These are phyloP conservation scores for Drosophila ustulata DNA, from an alignment of 2,888 invertebrate species.

Conservation along the genomic window DNA sequence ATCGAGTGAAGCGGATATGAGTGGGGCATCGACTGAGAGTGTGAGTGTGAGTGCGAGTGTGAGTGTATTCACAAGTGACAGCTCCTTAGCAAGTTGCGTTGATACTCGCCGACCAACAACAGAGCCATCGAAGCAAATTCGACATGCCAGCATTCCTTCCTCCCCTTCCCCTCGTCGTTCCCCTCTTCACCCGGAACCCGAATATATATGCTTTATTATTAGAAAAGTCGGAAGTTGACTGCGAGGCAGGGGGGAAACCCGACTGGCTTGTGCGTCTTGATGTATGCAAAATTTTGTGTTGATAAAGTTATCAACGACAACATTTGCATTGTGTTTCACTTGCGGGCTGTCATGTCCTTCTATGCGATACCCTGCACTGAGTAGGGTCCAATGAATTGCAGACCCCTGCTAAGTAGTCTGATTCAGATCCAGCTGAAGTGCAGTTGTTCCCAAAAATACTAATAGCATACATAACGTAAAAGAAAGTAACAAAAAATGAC, in stretches of 20 bases:
- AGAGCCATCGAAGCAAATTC: slow-evolving; percentile 18
- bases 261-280: slow-evolving; percentile 47
- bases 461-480: background rate
- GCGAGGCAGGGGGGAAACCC: background rate
- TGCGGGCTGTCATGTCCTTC: slow-evolving; percentile 23
- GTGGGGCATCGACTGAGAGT: slow-evolving; percentile 1
- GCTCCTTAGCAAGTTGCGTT: slow-evolving; percentile 23
- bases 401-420: background rate
- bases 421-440: background rate
- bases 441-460: background rate
- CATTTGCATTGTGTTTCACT: slow-evolving; percentile 52
- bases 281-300: slow-evolving; percentile 69
- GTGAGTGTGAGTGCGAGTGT: background rate
- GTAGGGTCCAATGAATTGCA: background rate
- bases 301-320: slow-evolving; percentile 71
- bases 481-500: background rate
- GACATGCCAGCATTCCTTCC: background rate
- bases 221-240: slow-evolving; percentile 26
- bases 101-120: slow-evolving; percentile 17
- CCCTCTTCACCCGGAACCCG: background rate
- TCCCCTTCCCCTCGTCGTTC: background rate
- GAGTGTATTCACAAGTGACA: slow-evolving; percentile 1
- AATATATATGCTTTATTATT: slow-evolving; percentile 47
- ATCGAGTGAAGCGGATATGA: slow-evolving; percentile 23
- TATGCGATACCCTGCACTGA: slow-evolving; percentile 3